These are phyloP conservation scores for Galerucella calmariensis DNA, from an alignment of 2,888 invertebrate species.

Conservation along the genomic window DNA sequence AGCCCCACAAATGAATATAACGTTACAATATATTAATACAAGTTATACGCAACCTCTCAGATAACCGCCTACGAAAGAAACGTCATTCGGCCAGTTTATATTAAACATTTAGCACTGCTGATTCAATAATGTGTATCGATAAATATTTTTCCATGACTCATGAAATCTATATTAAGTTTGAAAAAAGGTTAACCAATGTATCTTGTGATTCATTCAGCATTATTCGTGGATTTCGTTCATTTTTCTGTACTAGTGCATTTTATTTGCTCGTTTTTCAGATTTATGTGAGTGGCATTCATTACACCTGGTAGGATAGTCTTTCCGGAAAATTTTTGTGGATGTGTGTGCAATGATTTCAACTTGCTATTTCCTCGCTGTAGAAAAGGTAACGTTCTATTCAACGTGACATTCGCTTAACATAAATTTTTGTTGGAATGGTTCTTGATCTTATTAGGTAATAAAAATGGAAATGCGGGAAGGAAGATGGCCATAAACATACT, in stretches of 20 bases:
- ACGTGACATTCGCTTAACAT: conserved; percentile 4
- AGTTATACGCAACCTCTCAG: too few relatives aligned
- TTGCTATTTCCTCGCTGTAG: not conserved
- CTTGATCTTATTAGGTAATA: not conserved
- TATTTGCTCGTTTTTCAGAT: not conserved
- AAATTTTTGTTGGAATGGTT: conserved; percentile 2
- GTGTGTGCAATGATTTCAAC: not conserved
- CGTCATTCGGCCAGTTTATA: too few relatives aligned
- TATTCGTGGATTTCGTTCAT: not conserved
- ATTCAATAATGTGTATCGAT: too few relatives aligned
- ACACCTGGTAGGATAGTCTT: not conserved
- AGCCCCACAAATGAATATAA: too few relatives aligned
- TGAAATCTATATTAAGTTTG: too few relatives aligned
- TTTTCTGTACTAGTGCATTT: not conserved
- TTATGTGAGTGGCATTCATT: not conserved
- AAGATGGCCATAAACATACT: not conserved
- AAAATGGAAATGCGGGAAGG: not conserved
- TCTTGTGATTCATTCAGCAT: not conserved
- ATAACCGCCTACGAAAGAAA: too few relatives aligned
- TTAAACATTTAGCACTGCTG: too few relatives aligned
- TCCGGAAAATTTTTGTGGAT: not conserved
- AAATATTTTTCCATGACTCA: too few relatives aligned
- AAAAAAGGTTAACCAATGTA: not conserved
- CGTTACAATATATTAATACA: too few relatives aligned
- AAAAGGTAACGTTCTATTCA: not conserved